Evolutionary conservation across 2,113 vertebrate species (phyloP), one percentile per base, ranked within the genome.

Genomic region (Chrysemys picta): DNA sequence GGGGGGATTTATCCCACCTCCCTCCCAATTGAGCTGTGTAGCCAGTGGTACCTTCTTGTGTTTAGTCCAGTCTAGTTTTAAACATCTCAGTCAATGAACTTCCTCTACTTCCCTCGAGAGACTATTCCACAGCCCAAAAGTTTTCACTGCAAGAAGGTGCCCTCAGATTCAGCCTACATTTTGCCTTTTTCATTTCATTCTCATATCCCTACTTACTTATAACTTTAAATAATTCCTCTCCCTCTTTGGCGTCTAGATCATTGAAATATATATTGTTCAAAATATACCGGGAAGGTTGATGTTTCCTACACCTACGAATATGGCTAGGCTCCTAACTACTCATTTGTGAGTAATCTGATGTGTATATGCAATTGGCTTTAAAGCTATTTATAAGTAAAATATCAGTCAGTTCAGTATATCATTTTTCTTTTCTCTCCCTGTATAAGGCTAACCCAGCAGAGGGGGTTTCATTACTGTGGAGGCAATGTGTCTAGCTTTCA

Each of bases 341-440:
- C 35, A 29, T 90, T 31, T 79, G 56, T 38, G 81, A 38, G 45
- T 6, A 17, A 24, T 5, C 62, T 80, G 56, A 59, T 27, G 82
- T 65, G n/a, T n/a, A 45, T 11, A 2, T 2, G 69, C 81, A 79
- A 13, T 62, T 42, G 38, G 21, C 72, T 75, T 45, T 75, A 42
- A 75, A 75, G 72, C 72, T 24, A 42, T 42, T 75, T 42, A 16
- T 42, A 38, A 45, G 72, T 75, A 72, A 72, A 72, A 52, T 54
- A 27, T 76, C 82, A 47, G 2, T 11, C 24, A 13, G 31, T 24
- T 87, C 56, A 38, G 83, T 27, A 1, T 0, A 2, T 1, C 3
- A 75, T 29, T 52, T 89, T 49, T 21, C 5, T 82, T 93, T 80
- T 38, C n/a, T 42, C 38, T 89, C 6, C 29, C 38, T 27, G 6